phyloP scores from a whole-genome alignment of 1,140 invertebrate genomes.

The Gyrodactylus salaris region DNA sequence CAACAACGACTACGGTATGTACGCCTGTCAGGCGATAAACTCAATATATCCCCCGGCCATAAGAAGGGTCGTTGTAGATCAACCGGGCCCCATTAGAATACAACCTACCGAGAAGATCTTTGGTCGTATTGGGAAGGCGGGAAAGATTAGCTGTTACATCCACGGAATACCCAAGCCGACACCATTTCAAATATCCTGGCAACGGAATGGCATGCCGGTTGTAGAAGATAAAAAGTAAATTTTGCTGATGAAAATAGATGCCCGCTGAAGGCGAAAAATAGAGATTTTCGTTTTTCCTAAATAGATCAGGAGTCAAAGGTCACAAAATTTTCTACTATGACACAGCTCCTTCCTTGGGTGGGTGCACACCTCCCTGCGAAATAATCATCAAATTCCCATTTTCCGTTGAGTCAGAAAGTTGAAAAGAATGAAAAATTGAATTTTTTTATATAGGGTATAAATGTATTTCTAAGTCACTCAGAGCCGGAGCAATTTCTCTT shows the following conservation, averaged over 20 bases:
- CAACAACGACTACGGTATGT: background rate
- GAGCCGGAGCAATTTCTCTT: too few species aligned
- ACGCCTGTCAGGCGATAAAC: background rate
- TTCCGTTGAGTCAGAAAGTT: too few species aligned
- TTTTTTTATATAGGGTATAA: too few species aligned
- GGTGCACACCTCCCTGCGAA: too few species aligned
- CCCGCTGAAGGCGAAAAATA: too few species aligned
- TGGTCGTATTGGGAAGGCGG: background rate
- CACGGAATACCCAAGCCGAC: background rate
- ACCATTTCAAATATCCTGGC: background rate
- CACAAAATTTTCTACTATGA: too few species aligned
- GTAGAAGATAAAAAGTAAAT: background rate
- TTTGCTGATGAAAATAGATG: background rate
- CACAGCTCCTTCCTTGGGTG: too few species aligned
- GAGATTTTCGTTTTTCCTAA: too few species aligned
- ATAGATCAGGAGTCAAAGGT: too few species aligned
- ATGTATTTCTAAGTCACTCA: too few species aligned
- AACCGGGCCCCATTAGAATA: background rate
- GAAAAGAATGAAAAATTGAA: too few species aligned
- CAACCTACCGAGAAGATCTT: background rate
- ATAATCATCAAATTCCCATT: too few species aligned
- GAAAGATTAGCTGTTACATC: background rate
- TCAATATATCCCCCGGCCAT: background rate
- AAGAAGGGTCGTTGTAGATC: background rate
- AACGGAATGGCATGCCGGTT: background rate